These are phyloP conservation scores for Microhierax caerulescens DNA, from an alignment of 2,797 vertebrate genomes.

Conservation along the genomic window DNA sequence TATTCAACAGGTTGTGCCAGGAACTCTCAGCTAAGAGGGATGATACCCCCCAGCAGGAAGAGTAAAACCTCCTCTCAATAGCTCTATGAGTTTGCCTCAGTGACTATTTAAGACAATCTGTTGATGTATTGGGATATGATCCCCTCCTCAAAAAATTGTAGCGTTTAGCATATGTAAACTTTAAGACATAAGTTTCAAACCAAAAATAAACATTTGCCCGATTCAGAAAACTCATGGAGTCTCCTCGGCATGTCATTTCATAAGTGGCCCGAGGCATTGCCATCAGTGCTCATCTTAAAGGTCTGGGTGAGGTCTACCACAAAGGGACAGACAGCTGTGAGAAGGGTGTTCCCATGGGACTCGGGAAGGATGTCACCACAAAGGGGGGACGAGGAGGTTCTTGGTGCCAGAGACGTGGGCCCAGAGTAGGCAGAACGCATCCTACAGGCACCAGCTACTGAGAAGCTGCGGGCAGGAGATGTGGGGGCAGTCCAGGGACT, in stretches of 20 bases:
- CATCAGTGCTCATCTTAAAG: neutral
- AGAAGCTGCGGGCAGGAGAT: neutral
- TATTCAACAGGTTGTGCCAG: neutral
- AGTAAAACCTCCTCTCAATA: neutral
- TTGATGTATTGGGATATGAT: neutral
- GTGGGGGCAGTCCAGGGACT: neutral
- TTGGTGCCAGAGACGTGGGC: neutral
- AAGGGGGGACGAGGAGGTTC: neutral
- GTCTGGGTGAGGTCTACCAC: neutral
- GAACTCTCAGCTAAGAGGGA: neutral
- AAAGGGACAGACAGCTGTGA: neutral
- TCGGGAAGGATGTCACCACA: accelerated
- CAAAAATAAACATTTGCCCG: neutral
- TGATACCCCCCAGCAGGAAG: neutral
- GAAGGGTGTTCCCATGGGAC: neutral
- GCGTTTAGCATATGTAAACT: neutral
- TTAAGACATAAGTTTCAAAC: neutral
- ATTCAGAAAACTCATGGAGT: neutral
- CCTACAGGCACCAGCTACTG: too few species aligned
- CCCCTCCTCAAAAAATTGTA: neutral
- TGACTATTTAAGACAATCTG: neutral
- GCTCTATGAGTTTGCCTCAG: neutral
- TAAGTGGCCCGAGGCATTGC: accelerated
- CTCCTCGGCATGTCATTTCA: neutral
- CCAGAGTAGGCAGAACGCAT: neutral